Evolutionary conservation across 2,113 vertebrate species (phyloP), one percentile per base, ranked within the genome.

Genomic region (Brachypodius melanocephalos): DNA sequence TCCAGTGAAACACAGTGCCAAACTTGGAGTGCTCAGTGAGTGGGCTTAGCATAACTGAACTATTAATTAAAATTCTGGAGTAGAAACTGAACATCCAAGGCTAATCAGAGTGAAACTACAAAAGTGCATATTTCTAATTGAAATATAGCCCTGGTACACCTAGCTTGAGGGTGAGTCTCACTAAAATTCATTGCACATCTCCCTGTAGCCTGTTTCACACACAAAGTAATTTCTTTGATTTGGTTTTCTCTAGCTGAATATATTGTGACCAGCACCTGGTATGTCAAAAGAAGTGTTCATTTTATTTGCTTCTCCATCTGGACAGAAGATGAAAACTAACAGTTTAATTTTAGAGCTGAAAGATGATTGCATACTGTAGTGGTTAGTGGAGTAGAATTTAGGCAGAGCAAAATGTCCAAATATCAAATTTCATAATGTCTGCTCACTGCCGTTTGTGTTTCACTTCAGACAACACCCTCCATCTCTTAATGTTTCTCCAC

Each of bases 341-440:
- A 78, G 61, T 75, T 93, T 71, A 90, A 71, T 82, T 71, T 83
- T 75, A 72, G 57, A 95, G 31, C 85, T 83, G 71, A 85, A 93
- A 71, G 66, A 75, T 85, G n/a, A 59, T 87, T 81, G 29, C 48
- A 31, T 82, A 14, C 31, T 63, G 66, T 61, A 55, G 62, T 72
- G 40, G 36, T 78, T 66, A 81, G 20, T 54, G 29, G 48, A 51
- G 43, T 40, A 59, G 40, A 79, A 89, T 42, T 79, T 31, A 42
- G 12, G 38, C 43, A 78, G 74, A 79, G 38, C 10, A 79, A 75
- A 81, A 91, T 61, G 28, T 54, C 51, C 65, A 84, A 62, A 89
- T 92, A 68, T 1, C 15, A 20, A 34, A 58, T 85, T 91, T 34
- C 28, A 55, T 75, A 52, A 48, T 32, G 40, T 68, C 62, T 79